phyloP scores from a whole-genome alignment of 2,113 vertebrate species.

The Myrmecobius fasciatus region DNA sequence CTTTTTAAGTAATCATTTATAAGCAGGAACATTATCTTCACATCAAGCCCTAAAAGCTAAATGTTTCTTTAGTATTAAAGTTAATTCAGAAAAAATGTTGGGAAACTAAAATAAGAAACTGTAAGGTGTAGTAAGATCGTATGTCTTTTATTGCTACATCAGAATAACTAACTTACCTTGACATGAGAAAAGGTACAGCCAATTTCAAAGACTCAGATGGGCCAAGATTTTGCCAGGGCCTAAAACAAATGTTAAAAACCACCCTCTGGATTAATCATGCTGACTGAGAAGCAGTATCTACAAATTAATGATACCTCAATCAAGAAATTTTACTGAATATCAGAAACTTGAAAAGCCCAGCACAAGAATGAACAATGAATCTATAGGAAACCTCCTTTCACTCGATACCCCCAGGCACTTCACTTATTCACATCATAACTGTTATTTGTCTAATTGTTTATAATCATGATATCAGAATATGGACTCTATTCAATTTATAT shows the following conservation, averaged over 20 bases:
- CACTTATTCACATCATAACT: neutral
- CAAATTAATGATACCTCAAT: neutral
- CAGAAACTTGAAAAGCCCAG: neutral
- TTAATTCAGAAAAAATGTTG: neutral
- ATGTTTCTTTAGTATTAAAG: neutral
- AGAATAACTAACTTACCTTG: constrained; percentile 74
- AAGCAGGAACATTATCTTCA: neutral
- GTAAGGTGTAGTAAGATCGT: neutral
- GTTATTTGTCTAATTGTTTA: neutral
- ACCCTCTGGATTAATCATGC: neutral
- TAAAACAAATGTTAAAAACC: constrained; percentile 11
- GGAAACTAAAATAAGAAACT: neutral
- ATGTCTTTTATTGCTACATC: neutral
- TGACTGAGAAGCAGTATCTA: neutral
- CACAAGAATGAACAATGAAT: neutral
- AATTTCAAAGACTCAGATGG: constrained; percentile 51
- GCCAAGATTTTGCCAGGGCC: constrained; percentile 42
- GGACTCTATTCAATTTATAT: neutral
- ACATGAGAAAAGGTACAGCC: constrained; percentile 76
- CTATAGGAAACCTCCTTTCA: neutral
- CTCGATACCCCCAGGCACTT: neutral
- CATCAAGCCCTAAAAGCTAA: neutral
- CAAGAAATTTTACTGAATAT: neutral
- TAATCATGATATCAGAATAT: neutral
- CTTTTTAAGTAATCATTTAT: neutral